Evolutionary conservation across 2,888 invertebrate genomes (phyloP).

Genomic region (Idaea straminata): DNA sequence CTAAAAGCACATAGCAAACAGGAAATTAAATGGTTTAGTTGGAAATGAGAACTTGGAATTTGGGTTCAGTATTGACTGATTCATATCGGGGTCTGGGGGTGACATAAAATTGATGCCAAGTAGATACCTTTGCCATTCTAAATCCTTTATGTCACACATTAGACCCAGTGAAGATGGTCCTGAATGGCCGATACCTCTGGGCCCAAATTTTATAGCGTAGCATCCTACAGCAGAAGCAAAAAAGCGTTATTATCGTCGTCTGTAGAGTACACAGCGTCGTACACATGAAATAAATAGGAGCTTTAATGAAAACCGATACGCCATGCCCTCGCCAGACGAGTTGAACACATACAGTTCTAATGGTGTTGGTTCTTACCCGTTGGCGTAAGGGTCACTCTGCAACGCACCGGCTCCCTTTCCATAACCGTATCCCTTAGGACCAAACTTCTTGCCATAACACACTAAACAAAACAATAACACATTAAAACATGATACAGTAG

Average conservation of each 20-base stretch:
- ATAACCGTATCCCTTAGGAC: conserved; percentile 98
- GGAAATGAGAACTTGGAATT: conserved; percentile 37
- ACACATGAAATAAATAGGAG: conserved; percentile 24
- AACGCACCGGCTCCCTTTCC: conserved; percentile 97
- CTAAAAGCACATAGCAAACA: conserved; percentile 53
- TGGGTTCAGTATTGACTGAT: conserved; percentile 13
- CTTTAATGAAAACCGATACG: conserved; percentile 33
- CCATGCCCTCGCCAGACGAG: conserved; percentile 70
- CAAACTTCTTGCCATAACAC: conserved; percentile 98
- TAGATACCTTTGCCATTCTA: conserved; percentile 85
- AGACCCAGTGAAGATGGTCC: conserved; percentile 92
- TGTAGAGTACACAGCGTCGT: conserved; percentile 58
- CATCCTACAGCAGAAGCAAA: conserved; percentile 86
- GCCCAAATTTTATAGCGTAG: conserved; percentile 97
- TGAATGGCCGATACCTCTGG: conserved; percentile 95
- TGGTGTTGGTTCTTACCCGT: conserved; percentile 83
- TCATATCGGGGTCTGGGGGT: conserved; percentile 14
- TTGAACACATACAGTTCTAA: conserved; percentile 52
- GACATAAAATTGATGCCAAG: conserved; percentile 19
- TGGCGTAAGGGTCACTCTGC: conserved; percentile 92
- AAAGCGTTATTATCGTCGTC: conserved; percentile 61
- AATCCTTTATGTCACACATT: conserved; percentile 91
- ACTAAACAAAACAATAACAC: conserved; percentile 80
- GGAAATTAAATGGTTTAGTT: conserved; percentile 40
- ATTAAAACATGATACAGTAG: conserved; percentile 41